Evolutionary conservation across 2,113 vertebrate genomes (phyloP).

Genomic region (Chlorocebus sabaeus): DNA sequence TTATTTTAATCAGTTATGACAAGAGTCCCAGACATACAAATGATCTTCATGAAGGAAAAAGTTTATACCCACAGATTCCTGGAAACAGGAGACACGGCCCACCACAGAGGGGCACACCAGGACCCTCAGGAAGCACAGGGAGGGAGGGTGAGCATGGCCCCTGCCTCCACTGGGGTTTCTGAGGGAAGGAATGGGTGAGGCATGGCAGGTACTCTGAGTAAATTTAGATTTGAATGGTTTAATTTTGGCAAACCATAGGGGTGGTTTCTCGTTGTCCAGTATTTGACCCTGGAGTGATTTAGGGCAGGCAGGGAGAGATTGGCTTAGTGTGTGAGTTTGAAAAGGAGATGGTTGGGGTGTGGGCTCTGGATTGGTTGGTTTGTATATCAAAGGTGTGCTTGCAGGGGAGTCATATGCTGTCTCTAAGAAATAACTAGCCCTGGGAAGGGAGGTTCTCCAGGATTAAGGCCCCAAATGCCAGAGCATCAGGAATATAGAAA

Average conservation of each 20-base stretch:
- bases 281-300: not conserved
- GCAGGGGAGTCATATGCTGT: not conserved
- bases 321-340: not conserved
- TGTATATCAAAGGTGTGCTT: not conserved
- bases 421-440: not conserved
- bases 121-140: not conserved
- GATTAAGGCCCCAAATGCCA: not conserved
- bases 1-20: not conserved
- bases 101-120: not conserved
- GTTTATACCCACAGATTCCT: not conserved
- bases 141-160: not conserved
- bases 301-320: not conserved
- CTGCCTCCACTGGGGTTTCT: not conserved
- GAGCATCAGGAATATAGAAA: not conserved
- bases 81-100: not conserved
- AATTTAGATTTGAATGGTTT: not conserved
- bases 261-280: not conserved
- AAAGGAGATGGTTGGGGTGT: not conserved
- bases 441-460: not conserved
- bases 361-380: not conserved
- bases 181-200: not conserved
- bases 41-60: not conserved
- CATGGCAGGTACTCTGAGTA: not conserved
- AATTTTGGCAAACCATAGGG: too few species aligned
- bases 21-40: not conserved